Conservation (phyloP, 2,797 vertebrate species). For the Echeneis naucrates region DNA sequence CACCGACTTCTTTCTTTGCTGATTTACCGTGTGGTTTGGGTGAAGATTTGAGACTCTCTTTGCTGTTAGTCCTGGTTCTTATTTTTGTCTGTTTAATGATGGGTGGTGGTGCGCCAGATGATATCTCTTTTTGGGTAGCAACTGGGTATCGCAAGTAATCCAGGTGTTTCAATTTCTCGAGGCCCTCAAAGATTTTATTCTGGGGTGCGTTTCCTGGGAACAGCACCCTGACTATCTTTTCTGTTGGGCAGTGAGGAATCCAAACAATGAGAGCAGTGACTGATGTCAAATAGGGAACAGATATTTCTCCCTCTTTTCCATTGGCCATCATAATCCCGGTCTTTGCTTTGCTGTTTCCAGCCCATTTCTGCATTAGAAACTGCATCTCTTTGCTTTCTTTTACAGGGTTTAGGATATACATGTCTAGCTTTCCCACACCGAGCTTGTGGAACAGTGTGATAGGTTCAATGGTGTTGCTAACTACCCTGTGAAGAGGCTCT, state of each 20-base stretch:
- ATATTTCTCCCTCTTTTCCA: constrained; percentile 98
- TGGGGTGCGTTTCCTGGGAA: constrained; percentile 99
- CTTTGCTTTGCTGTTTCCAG: constrained; percentile 98
- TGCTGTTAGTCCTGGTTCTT: constrained; percentile 96
- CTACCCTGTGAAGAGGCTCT: constrained; percentile 94
- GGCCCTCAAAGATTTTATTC: constrained; percentile 98
- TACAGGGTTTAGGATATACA: constrained; percentile 97
- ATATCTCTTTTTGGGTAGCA: constrained; percentile 95
- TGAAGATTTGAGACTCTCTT: constrained; percentile 96
- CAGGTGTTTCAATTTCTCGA: constrained; percentile 96
- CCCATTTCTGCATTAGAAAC: constrained; percentile 99
- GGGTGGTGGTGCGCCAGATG: constrained; percentile 87
- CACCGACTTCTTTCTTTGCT: constrained; percentile 87
- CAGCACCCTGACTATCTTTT: constrained; percentile 97
- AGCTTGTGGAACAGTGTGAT: constrained; percentile 98
- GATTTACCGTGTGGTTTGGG: constrained; percentile 89
- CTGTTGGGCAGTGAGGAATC: constrained; percentile 94
- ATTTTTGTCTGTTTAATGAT: constrained; percentile 95
- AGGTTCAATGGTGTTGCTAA: constrained; percentile 95
- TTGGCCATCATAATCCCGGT: constrained; percentile 94
- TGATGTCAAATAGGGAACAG: constrained; percentile 97
- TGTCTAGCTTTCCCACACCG: constrained; percentile 96
- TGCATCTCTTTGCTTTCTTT: constrained; percentile 99
- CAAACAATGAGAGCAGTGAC: constrained; percentile 98
- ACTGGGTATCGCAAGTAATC: constrained; percentile 96